These are phyloP conservation scores for Lepetodrilus schrolli DNA, from an alignment of 2,888 invertebrate genomes.

Conservation along the genomic window DNA sequence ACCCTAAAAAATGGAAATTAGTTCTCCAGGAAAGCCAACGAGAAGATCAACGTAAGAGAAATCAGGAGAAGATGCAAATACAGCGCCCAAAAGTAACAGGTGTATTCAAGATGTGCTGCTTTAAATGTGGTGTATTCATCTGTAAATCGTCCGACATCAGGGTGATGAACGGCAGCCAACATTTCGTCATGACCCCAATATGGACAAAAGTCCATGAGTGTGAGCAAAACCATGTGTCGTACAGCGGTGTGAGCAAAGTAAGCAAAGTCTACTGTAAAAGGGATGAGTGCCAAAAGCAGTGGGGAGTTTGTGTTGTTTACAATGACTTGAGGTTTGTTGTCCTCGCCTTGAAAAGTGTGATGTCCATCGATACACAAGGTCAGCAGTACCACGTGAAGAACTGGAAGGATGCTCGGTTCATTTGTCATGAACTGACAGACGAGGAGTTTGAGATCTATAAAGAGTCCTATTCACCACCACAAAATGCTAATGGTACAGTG, in stretches of 20 bases:
- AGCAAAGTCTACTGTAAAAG: not conserved
- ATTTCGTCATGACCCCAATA: not conserved
- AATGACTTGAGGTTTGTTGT: not conserved
- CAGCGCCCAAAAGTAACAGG: not conserved
- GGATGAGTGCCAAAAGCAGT: not conserved
- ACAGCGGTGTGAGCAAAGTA: not conserved
- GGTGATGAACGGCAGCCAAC: not conserved
- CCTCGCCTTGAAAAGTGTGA: not conserved
- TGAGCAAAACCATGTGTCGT: too few species aligned
- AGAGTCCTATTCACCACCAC: too few species aligned
- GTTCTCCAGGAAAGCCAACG: not conserved
- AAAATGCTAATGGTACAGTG: too few species aligned
- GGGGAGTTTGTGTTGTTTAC: not conserved
- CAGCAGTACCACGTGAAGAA: not conserved
- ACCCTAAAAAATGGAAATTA: not conserved
- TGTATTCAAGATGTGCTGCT: not conserved
- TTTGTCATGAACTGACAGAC: not conserved
- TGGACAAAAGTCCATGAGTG: too few species aligned
- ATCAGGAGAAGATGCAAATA: too few species aligned
- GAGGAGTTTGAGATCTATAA: not conserved
- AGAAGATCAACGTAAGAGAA: not conserved
- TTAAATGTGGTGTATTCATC: not conserved
- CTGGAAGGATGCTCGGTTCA: slow-evolving; percentile 4
- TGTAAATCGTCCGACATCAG: not conserved
- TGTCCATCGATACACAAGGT: not conserved